A percentile compares a stretch with the other conserved stretches of the same genome.
Evolutionary conservation across 2,797 vertebrate species (phyloP).

Genomic region (Oceanodroma leucorhoa): DNA sequence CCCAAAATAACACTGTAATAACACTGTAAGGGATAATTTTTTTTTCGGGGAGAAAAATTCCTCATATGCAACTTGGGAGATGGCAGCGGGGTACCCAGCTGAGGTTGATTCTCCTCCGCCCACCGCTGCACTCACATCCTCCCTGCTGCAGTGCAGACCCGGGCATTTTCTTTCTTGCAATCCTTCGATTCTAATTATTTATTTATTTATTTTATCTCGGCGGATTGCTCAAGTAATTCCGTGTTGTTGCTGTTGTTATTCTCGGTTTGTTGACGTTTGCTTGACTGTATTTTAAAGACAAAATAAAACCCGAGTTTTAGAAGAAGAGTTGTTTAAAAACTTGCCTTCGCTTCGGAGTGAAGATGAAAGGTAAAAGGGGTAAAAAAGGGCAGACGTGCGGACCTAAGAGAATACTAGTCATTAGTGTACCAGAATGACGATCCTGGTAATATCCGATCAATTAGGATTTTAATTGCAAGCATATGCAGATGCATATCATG

Average conservation of each 20-base stretch:
- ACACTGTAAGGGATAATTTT: neutral
- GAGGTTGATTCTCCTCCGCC: neutral
- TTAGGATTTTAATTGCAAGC: neutral
- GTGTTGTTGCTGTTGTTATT: neutral
- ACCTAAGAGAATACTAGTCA: neutral
- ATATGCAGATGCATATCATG: neutral
- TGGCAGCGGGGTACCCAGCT: neutral
- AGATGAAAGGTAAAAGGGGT: neutral
- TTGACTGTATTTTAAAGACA: neutral
- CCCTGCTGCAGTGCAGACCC: neutral
- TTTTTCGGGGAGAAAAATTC: neutral
- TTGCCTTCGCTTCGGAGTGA: neutral
- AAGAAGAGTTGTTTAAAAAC: neutral
- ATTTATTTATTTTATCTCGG: neutral
- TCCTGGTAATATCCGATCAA: neutral
- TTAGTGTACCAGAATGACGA: neutral
- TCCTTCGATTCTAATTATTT: neutral
- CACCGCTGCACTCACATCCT: neutral
- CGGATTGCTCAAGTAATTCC: neutral
- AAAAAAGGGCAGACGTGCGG: neutral
- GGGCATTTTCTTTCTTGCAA: neutral
- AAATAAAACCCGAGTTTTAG: neutral
- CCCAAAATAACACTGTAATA: neutral
- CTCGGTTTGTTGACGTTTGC: neutral
- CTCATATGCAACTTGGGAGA: neutral